Evolutionary conservation across 2,888 invertebrate genomes (phyloP), one percentile per base, ranked within the genome.

Genomic region (Chromoteleia sp.): DNA sequence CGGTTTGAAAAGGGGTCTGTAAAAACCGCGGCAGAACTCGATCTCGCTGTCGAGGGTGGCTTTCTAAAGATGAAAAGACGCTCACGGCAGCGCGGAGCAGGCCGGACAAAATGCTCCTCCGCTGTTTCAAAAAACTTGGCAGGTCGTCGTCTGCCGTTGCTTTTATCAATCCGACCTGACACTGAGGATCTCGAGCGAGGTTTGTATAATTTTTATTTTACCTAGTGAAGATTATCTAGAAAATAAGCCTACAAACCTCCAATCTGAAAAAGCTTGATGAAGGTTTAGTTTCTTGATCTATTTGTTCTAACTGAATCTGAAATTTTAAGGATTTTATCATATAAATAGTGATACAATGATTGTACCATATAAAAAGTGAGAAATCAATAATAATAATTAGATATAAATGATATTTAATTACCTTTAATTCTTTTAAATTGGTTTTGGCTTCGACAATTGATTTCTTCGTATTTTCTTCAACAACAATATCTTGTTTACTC

Each of bases 21-120:
- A 82, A 78, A 74, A 82, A 75, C 79, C 71, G 82, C 71, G 79
- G 68, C 68, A 71, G 71, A 82, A 79, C 79, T 76, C 73, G 76
- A 77, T 75, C 80, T 50, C 68, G 30, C 36, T 50, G 76, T 61
- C 30, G 76, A 76, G 82, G 74, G 68, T 68, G 75, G 74, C 59
- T 82, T 79, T 79, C 75, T 73, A 82, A 71, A 79, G 82, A 77
- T 80, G 80, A 80, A 83, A 83, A 80, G 83, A 80, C 80, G 76
- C 71, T 70, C 81, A 63, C 68, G 74, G 48, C 63, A 39, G 67
- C 48, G 59, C 76, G 43, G 59, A 63, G 68, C 59, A 63, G 70
- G 52, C 48, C 52, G 82, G 58, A 56, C 74, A 67, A 73, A 76
- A 81, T 65, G 59, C 73, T 48, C 33, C 74, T 56, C 17, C 39